Evolutionary conservation across 2,113 vertebrate genomes (phyloP).

Genomic region (Nerophis ophidion): DNA sequence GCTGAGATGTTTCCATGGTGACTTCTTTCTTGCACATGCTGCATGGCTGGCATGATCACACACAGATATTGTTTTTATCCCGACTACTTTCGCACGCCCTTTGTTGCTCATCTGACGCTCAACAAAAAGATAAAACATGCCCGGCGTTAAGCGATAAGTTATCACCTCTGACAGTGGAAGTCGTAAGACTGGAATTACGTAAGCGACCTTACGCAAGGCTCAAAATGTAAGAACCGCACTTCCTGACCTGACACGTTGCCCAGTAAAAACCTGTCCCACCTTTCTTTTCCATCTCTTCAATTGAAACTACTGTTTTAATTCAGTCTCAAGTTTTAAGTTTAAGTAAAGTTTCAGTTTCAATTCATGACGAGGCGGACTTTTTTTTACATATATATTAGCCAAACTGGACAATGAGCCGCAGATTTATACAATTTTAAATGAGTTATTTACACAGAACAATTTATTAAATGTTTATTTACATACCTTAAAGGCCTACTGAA

Average conservation of each 20-base stretch:
- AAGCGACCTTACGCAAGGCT: neutral
- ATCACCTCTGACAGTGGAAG: neutral
- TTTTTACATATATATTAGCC: too few relatives aligned
- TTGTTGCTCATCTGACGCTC: neutral
- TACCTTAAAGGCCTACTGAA: too few relatives aligned
- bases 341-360: too few relatives aligned
- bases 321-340: too few relatives aligned
- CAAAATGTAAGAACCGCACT: neutral
- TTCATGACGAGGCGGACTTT: too few relatives aligned
- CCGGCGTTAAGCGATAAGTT: neutral
- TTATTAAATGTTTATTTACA: too few relatives aligned
- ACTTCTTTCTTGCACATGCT: neutral
- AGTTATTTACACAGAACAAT: too few relatives aligned
- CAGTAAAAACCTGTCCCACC: neutral
- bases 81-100: too few relatives aligned
- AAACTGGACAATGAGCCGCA: too few relatives aligned
- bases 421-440: too few relatives aligned
- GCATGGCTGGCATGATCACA: neutral
- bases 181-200: neutral
- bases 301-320: too few relatives aligned
- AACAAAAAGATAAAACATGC: neutral
- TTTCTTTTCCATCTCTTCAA: too few relatives aligned
- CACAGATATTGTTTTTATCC: neutral
- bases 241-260: neutral
- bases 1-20: slow-evolving; percentile 31